A percentile compares a stretch with the other conserved stretches of the same genome.
Evolutionary conservation across 2,888 invertebrate genomes (phyloP).

Genomic region (Steinernema carpocapsae): DNA sequence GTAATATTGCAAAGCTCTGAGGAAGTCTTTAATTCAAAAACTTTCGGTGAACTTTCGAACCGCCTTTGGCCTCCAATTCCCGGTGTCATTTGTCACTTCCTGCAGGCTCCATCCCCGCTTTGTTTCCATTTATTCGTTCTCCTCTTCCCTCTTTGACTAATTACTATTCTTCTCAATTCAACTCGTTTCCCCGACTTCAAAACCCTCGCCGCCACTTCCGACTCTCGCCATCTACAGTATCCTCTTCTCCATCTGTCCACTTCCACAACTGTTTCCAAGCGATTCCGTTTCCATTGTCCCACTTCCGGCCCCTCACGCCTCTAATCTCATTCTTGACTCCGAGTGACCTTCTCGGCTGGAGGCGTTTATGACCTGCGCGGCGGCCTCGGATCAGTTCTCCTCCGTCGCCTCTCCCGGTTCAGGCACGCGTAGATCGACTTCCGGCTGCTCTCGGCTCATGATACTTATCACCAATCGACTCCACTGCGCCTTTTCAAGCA

Average conservation of each 20-base stretch:
- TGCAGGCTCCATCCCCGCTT: no score
- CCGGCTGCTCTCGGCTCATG: neutral
- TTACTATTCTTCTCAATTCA: neutral
- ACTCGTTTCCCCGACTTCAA: no score
- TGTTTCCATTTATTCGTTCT: neutral
- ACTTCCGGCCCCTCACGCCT: neutral
- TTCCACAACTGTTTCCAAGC: conserved; percentile 1
- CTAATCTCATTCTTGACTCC: neutral
- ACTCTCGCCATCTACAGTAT: no score
- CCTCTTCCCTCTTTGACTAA: neutral
- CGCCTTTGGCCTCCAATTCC: no score
- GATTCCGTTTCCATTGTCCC: neutral
- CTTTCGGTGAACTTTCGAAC: no score
- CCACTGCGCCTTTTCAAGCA: neutral
- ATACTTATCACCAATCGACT: neutral
- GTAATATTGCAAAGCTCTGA: no score
- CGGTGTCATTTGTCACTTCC: no score
- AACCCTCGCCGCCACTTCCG: no score
- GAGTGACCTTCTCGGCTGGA: conserved; percentile 4
- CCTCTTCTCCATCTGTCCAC: conserved; percentile 20
- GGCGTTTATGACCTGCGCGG: neutral
- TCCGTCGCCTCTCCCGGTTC: neutral
- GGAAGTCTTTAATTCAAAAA: no score
- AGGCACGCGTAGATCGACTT: neutral
- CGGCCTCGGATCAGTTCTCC: neutral